A percentile compares a stretch with the other conserved stretches of the same genome.
These are phyloP conservation scores for Lucilia cuprina DNA, from an alignment of 1,140 invertebrate species.

Conservation along the genomic window DNA sequence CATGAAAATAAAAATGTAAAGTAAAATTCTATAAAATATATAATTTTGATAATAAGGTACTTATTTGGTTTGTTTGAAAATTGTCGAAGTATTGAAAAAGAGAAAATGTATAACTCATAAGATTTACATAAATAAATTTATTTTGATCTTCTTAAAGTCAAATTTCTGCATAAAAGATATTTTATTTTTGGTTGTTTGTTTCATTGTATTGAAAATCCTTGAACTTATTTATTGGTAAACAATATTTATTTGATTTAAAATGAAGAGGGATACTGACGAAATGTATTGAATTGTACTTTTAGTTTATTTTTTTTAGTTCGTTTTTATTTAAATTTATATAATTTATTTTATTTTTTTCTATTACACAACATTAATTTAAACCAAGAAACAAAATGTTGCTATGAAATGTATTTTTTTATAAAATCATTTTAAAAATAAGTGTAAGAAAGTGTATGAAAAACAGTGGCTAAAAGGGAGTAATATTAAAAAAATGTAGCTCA, in stretches of 20 bases:
- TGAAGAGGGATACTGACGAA: background rate
- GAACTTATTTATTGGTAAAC: background rate
- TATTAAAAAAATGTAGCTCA: no score
- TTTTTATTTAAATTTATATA: background rate
- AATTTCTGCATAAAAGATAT: background rate
- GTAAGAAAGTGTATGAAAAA: background rate
- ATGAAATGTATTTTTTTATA: background rate
- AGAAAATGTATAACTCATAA: background rate
- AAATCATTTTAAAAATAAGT: no score
- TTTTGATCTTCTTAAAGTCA: background rate
- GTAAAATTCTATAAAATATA: no score
- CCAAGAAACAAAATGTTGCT: background rate
- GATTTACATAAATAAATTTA: background rate
- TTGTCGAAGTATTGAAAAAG: no score
- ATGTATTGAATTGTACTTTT: background rate
- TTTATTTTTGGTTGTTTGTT: background rate
- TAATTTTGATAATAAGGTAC: no score
- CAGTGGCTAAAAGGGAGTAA: background rate
- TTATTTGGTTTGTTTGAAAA: no score
- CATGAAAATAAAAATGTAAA: no score
- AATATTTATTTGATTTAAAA: background rate
- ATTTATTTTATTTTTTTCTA: background rate
- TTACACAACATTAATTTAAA: conserved; percentile 6
- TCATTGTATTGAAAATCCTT: background rate
- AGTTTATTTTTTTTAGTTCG: background rate